A percentile compares a stretch with the other conserved stretches of the same genome.
Conservation (phyloP, 1,140 invertebrate species). For the Cydia amplana region DNA sequence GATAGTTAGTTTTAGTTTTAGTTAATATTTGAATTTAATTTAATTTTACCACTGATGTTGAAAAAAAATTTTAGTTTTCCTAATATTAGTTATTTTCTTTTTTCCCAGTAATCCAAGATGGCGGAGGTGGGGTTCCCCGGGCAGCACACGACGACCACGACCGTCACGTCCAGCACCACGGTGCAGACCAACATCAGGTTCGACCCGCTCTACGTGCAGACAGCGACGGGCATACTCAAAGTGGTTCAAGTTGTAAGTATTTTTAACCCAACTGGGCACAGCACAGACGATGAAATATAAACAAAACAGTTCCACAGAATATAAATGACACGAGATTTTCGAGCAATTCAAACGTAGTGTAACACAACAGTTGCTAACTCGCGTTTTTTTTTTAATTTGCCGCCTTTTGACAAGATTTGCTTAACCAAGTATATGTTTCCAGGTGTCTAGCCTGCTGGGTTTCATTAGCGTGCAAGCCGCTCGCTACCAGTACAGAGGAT, state of each 20-base stretch:
- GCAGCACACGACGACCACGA: conserved; percentile 85
- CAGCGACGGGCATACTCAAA: conserved; percentile 89
- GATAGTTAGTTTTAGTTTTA: too few relatives aligned
- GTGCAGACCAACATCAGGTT: conserved; percentile 86
- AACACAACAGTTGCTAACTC: too few relatives aligned
- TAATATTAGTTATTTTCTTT: background rate
- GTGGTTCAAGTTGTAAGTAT: conserved; percentile 87
- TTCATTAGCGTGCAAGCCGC: conserved; percentile 90
- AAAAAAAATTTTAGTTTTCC: too few relatives aligned
- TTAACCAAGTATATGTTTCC: conserved; percentile 44
- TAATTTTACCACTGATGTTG: too few relatives aligned
- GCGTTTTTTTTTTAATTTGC: too few relatives aligned
- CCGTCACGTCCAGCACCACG: conserved; percentile 83
- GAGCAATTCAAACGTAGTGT: too few relatives aligned
- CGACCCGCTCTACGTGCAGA: conserved; percentile 85
- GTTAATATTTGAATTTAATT: too few relatives aligned
- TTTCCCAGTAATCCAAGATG: conserved; percentile 68
- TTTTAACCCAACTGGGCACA: too few relatives aligned
- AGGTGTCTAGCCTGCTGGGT: conserved; percentile 88
- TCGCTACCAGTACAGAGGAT: conserved; percentile 71
- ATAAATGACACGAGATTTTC: too few relatives aligned
- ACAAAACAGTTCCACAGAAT: too few relatives aligned
- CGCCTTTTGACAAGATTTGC: too few relatives aligned
- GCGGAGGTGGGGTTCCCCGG: conserved; percentile 85
- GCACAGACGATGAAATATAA: too few relatives aligned